These are phyloP conservation scores for Syrphus vitripennis DNA, from an alignment of 2,888 invertebrate species.

Conservation along the genomic window DNA sequence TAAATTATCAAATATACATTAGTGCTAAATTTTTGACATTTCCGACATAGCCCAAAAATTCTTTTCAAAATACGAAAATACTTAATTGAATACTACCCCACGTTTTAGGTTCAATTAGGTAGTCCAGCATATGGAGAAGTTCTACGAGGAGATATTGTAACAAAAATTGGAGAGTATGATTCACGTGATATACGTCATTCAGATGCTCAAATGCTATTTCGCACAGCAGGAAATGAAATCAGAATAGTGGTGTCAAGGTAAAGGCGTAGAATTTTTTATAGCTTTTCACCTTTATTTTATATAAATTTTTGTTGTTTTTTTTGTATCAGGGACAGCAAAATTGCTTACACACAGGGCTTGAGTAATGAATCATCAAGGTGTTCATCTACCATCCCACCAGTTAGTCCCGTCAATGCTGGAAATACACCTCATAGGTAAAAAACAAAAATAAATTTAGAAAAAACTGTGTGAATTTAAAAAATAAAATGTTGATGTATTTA, in stretches of 20 bases:
- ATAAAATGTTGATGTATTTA: conserved; percentile 35
- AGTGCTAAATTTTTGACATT: conserved; percentile 3
- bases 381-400: conserved; percentile 80
- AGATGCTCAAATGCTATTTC: conserved; percentile 94
- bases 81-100: neutral
- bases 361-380: conserved; percentile 82
- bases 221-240: conserved; percentile 90
- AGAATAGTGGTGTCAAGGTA: conserved; percentile 92
- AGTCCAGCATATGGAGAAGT: conserved; percentile 93
- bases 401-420: conserved; percentile 72
- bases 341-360: conserved; percentile 80
- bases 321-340: conserved; percentile 79
- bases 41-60: neutral
- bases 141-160: conserved; percentile 93
- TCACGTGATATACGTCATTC: conserved; percentile 93
- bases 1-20: neutral
- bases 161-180: conserved; percentile 95
- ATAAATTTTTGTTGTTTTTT: neutral
- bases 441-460: neutral
- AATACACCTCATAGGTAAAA: conserved; percentile 58
- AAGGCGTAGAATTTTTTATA: conserved; percentile 18
- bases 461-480: neutral
- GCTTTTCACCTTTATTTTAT: neutral
- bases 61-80: neutral
- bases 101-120: conserved; percentile 90